Base-by-base conservation (phyloP, 1,140 invertebrate genomes). In the Drosophila sechellia region DNA sequence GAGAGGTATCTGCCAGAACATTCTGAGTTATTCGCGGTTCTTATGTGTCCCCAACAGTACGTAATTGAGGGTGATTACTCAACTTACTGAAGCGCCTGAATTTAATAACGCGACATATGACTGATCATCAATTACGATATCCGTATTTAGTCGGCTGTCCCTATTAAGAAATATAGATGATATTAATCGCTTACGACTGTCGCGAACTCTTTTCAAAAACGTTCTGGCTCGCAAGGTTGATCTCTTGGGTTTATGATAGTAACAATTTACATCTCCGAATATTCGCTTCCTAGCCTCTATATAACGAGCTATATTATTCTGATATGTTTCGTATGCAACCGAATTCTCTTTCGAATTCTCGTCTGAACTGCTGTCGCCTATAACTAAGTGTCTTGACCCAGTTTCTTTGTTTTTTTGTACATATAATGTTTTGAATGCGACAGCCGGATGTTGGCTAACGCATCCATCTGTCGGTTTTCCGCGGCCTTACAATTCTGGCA, bases 1-100 rank as follows among this genome's bases (percentile, higher is more conserved):
- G 5, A 27, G 27, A 5, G 27, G 27, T 6, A 27, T 27, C 6
- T 27, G 0, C 27, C 27, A 27, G 27, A 13, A 17, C 34, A 53
- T 12, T 17, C 12, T 4, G 50, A 37, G 2, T 53, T 20, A 37
- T 53, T 39, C 15, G 50, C 50, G 11, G 17, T 17, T 17, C 34
- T 53, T 13, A 53, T 53, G 3, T n/a, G 34, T 5, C 50, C 50
- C 17, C 34, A 53, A 22, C 50, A 39, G 5, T 53, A 5, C 35
- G 12, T 8, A 22, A 12, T 31, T 17, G 6, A n/a, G n/a, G n/a
- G n/a, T n/a, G n/a, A n/a, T n/a, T n/a, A n/a, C n/a, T n/a, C n/a
- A 17, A 17, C 17, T 17, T 0, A 20, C 11, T 8, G 27, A 20
- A 11, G 31, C 31, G 6, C 11, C 49, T 13, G 49, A 35, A 6